A percentile compares a stretch with the other conserved stretches of the same genome.
These are phyloP conservation scores for Hartigia nigra DNA, from an alignment of 2,888 invertebrate genomes.

Conservation along the genomic window DNA sequence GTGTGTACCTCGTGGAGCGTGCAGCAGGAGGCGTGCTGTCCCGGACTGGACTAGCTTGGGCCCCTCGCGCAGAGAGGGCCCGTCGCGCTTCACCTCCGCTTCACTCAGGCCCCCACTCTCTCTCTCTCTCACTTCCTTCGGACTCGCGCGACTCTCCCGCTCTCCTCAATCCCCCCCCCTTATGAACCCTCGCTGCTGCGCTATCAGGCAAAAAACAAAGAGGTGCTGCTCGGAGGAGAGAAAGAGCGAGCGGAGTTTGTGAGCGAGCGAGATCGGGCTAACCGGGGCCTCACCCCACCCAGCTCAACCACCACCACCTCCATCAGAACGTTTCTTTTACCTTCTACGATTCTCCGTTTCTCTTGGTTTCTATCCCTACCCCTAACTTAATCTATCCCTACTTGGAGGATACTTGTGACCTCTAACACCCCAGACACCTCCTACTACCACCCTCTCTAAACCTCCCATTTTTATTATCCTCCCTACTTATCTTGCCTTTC, in stretches of 20 bases:
- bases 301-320: not conserved
- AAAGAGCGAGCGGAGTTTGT: not conserved
- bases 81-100: slow-evolving; percentile 63
- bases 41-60: slow-evolving; percentile 65
- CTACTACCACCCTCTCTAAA: not conserved
- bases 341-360: not conserved
- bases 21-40: slow-evolving; percentile 66
- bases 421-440: not conserved
- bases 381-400: not conserved
- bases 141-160: slow-evolving; percentile 37
- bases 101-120: slow-evolving; percentile 53
- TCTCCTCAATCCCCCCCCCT: slow-evolving; percentile 11
- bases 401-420: not conserved
- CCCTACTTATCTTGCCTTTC: slow-evolving; percentile 19
- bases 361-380: not conserved
- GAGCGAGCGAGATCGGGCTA: not conserved
- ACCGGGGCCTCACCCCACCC: not conserved
- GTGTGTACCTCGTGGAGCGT: slow-evolving; percentile 62
- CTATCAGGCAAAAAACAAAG: slow-evolving; percentile 16
- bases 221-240: not conserved
- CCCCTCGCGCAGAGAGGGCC: slow-evolving; percentile 63
- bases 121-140: slow-evolving; percentile 28
- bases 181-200: slow-evolving; percentile 28
- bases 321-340: not conserved
- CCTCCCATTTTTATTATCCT: slow-evolving; percentile 5